Evolutionary conservation across 2,113 vertebrate genomes (phyloP).

Genomic region (Acrocephalus kingi): DNA sequence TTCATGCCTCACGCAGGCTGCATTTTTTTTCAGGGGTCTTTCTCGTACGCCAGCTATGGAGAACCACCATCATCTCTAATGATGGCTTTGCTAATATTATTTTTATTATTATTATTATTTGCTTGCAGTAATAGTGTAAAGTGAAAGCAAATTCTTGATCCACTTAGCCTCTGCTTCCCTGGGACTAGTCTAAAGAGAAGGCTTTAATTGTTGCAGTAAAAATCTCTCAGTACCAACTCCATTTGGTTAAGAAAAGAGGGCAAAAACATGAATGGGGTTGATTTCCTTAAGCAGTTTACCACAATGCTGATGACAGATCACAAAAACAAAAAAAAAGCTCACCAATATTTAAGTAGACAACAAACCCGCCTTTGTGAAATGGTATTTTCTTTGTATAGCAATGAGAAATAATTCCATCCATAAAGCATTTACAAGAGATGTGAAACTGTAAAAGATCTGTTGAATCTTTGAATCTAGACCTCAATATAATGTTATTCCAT

Average conservation of each 20-base stretch:
- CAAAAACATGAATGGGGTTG: not conserved
- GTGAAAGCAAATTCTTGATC: not conserved
- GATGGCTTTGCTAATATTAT: not conserved
- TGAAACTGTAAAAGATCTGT: not conserved
- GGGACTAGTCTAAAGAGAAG: not conserved
- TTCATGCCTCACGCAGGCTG: not conserved
- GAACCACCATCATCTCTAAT: not conserved
- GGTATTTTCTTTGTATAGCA: not conserved
- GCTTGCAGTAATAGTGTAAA: not conserved
- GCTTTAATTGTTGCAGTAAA: not conserved
- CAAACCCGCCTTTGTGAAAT: not conserved
- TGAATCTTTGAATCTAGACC: not conserved
- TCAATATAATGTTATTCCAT: not conserved
- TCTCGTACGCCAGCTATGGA: not conserved
- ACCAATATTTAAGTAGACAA: not conserved
- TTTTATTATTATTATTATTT: not conserved
- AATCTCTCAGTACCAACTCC: not conserved
- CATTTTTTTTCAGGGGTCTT: not conserved
- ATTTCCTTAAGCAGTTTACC: constrained; percentile 16
- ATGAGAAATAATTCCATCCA: not conserved
- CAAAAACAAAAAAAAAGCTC: not conserved
- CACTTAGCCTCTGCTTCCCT: not conserved
- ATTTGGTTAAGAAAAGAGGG: constrained; percentile 42
- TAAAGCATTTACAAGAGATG: not conserved
- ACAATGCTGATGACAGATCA: not conserved